Percentiles rank a stretch among this genome's conserved stretches.
Conservation (phyloP, 2,888 invertebrate species). For the Graphium colonna region DNA sequence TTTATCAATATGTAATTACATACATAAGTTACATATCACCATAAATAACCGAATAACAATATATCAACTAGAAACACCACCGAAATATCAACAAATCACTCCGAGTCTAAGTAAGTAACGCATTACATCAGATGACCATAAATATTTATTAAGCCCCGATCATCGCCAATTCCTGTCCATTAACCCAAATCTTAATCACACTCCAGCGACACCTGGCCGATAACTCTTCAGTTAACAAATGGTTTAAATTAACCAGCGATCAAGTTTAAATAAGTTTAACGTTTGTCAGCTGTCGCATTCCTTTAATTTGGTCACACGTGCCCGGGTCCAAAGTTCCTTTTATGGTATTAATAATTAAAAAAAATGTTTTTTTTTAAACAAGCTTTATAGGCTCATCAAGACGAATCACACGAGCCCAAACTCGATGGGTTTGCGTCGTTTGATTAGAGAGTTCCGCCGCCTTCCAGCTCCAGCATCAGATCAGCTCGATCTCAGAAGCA, state of each 20-base stretch:
- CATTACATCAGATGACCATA: constrained; percentile 11
- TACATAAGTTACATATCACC: background rate
- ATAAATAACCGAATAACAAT: background rate
- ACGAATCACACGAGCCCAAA: too few species aligned
- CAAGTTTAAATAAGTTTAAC: constrained; percentile 14
- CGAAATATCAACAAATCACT: constrained; percentile 9
- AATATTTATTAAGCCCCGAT: constrained; percentile 21
- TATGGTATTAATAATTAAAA: constrained; percentile 1
- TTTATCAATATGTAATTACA: too few species aligned
- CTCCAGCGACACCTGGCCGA: constrained; percentile 19
- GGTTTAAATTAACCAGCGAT: constrained; percentile 17
- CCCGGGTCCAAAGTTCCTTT: background rate
- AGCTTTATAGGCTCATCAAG: too few species aligned
- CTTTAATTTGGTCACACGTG: constrained; percentile 1
- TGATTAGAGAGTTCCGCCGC: too few species aligned
- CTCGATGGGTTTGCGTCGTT: too few species aligned
- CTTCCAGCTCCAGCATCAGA: too few species aligned
- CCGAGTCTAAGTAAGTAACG: background rate
- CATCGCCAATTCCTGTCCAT: constrained; percentile 18
- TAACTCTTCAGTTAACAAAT: constrained; percentile 18
- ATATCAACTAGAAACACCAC: background rate
- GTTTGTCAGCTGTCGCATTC: constrained; percentile 7
- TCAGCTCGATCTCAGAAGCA: too few species aligned
- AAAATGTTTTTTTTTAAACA: too few species aligned
- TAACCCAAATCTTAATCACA: constrained; percentile 21